A percentile compares a stretch with the other conserved stretches of the same genome.
Evolutionary conservation across 1,140 invertebrate species (phyloP).

Genomic region (Goniozus legneri): DNA sequence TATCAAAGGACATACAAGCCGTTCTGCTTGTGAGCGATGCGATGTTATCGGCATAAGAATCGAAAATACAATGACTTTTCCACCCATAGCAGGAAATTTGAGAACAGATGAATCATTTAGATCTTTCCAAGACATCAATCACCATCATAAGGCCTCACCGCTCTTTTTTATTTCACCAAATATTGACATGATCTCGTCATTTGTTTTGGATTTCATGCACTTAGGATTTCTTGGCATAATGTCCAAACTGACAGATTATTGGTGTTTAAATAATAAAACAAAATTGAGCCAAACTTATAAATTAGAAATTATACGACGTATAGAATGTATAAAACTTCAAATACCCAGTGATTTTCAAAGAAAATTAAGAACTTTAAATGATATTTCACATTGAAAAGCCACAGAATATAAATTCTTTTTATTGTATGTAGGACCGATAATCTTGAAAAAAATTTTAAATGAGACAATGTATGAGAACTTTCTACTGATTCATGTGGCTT

Average conservation of each 20-base stretch:
- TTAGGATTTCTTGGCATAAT: background rate
- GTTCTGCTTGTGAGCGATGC: slow-evolving; percentile 1
- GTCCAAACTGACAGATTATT: background rate
- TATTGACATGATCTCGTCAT: background rate
- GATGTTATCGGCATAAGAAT: background rate
- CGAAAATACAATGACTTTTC: slow-evolving; percentile 7
- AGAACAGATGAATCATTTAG: slow-evolving; percentile 1
- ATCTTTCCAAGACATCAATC: background rate
- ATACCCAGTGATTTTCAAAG: background rate
- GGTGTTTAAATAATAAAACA: background rate
- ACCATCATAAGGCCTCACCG: too few species aligned
- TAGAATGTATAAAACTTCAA: background rate
- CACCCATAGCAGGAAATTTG: background rate
- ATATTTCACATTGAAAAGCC: background rate
- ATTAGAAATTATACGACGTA: background rate
- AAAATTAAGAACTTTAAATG: background rate
- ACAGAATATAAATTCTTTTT: background rate
- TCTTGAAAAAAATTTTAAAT: background rate
- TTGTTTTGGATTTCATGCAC: background rate
- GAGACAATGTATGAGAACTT: background rate
- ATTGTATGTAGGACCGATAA: background rate
- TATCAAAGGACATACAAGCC: slow-evolving; percentile 5
- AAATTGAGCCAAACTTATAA: background rate
- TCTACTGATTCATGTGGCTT: too few species aligned
- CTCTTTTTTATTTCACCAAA: background rate